A percentile compares a stretch with the other conserved stretches of the same genome.
Conservation (phyloP, 37 sponge, comb jelly and placozoan species). For the Trichoplax adhaerens region DNA sequence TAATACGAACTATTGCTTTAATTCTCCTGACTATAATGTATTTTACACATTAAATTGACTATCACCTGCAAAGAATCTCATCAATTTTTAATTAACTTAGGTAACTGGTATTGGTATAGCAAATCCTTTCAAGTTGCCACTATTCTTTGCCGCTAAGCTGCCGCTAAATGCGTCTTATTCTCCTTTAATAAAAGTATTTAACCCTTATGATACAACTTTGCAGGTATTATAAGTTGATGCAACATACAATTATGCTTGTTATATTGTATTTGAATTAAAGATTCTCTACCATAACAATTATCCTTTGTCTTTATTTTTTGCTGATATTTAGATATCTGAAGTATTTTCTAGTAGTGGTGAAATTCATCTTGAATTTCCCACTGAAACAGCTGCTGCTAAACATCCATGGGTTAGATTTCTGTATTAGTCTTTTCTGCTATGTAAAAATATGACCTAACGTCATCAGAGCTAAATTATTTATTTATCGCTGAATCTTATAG, state of each 20-base stretch:
- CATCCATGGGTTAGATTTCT: conserved; percentile 41
- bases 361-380: conserved; percentile 62
- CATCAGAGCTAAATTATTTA: not conserved
- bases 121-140: conserved; percentile 50
- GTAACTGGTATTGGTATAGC: conserved; percentile 52
- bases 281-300: not conserved
- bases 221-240: conserved; percentile 31
- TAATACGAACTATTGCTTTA: too few species aligned
- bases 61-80: too few species aligned
- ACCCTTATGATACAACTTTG: conserved; percentile 44
- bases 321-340: conserved; percentile 38
- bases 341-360: conserved; percentile 73
- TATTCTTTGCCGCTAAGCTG: conserved; percentile 43
- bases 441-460: not conserved
- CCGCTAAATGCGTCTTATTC: conserved; percentile 73
- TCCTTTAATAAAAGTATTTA: conserved; percentile 69
- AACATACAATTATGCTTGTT: not conserved
- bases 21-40: too few species aligned
- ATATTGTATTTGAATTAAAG: not conserved
- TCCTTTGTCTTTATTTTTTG: not conserved
- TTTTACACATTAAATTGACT: too few species aligned
- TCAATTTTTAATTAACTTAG: conserved; percentile 10
- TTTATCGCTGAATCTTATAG: conserved; percentile 16
- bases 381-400: conserved; percentile 25
- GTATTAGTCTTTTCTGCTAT: not conserved